phyloP scores from a whole-genome alignment of 2,888 invertebrate species.

The Eretmocerus hayati region DNA sequence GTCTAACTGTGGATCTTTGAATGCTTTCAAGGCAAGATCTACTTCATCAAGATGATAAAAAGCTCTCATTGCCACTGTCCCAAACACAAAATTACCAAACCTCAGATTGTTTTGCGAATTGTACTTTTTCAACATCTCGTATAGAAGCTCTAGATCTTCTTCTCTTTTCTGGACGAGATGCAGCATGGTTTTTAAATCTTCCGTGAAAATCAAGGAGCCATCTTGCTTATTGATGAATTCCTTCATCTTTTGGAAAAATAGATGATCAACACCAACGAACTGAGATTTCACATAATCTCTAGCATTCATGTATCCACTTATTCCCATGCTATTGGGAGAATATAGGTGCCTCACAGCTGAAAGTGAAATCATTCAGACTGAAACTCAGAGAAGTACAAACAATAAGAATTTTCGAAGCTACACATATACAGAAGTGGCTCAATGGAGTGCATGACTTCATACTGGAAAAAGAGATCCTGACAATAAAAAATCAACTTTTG shows the following conservation, averaged over 20 bases:
- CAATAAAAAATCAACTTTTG: too few species aligned
- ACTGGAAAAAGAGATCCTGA: too few species aligned
- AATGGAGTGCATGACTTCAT: too few species aligned
- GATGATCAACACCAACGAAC: slow-evolving; percentile 56
- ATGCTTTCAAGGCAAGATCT: slow-evolving; percentile 59
- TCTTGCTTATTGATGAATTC: slow-evolving; percentile 52
- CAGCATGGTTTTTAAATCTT: slow-evolving; percentile 76
- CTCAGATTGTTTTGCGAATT: slow-evolving; percentile 62
- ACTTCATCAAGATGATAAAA: slow-evolving; percentile 65
- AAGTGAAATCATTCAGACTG: too few species aligned
- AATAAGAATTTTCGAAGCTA: too few species aligned
- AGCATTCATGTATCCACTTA: slow-evolving; percentile 54
- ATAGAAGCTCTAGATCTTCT: slow-evolving; percentile 57
- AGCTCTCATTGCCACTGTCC: slow-evolving; percentile 76
- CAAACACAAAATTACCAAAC: slow-evolving; percentile 76
- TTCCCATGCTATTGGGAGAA: slow-evolving; percentile 54
- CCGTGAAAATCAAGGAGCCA: slow-evolving; percentile 70
- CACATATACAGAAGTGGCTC: too few species aligned
- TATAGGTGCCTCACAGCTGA: slow-evolving; percentile 50
- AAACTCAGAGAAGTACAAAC: too few species aligned
- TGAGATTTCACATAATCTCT: slow-evolving; percentile 54
- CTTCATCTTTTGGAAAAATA: slow-evolving; percentile 65
- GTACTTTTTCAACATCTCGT: slow-evolving; percentile 68
- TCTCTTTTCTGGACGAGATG: slow-evolving; percentile 58
- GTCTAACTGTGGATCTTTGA: slow-evolving; percentile 54